Percentiles rank a stretch among this genome's conserved stretches.
Conservation (phyloP, 1,140 invertebrate genomes). For the Sipha flava region DNA sequence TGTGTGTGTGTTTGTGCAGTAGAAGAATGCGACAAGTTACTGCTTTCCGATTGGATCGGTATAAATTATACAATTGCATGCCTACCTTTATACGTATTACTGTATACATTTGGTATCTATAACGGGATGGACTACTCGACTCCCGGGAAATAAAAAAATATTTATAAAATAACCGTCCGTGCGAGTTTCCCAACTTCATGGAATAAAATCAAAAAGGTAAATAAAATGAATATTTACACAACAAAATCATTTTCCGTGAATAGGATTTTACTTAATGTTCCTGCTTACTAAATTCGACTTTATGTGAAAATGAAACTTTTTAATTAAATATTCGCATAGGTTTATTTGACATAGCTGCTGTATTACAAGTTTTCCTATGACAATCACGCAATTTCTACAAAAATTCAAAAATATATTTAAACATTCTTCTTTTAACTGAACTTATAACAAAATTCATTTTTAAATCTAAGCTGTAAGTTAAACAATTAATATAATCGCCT, state of each 20-base stretch:
- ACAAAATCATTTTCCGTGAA: background rate
- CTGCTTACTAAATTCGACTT: too few species aligned
- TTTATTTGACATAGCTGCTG: too few species aligned
- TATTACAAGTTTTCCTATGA: too few species aligned
- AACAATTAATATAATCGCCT: too few species aligned
- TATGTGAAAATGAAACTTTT: too few species aligned
- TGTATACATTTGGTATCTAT: constrained; percentile 11
- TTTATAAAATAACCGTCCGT: background rate
- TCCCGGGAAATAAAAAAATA: background rate
- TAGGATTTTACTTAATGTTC: too few species aligned
- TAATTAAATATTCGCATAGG: too few species aligned
- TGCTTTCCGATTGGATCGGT: constrained; percentile 28
- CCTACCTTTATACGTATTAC: background rate
- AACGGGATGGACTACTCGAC: constrained; percentile 18
- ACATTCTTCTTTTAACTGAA: too few species aligned
- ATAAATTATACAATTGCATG: constrained; percentile 33
- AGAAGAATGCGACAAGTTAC: constrained; percentile 32
- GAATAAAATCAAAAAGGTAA: background rate
- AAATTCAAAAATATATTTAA: too few species aligned
- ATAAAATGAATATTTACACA: background rate
- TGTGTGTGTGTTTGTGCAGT: constrained; percentile 14
- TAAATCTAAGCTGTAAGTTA: too few species aligned
- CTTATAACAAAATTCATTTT: too few species aligned
- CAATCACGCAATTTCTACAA: too few species aligned
- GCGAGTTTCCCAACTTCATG: background rate